These are phyloP conservation scores for Murina feae DNA, from an alignment of 2,113 vertebrate genomes.

Conservation along the genomic window DNA sequence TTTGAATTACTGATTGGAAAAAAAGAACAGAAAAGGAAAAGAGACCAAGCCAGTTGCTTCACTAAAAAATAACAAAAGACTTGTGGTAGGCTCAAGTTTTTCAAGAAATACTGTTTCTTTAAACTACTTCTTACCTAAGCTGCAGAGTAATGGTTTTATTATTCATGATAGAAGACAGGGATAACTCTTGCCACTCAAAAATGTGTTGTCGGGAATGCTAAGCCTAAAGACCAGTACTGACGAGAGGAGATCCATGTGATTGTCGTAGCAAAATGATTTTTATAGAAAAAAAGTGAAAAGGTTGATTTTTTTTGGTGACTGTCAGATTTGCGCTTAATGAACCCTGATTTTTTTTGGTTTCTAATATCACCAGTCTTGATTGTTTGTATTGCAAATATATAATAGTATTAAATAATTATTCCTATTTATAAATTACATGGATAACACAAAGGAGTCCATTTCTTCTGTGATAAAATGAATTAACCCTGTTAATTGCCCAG, in stretches of 20 bases:
- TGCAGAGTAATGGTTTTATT: neutral
- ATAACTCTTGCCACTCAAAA: neutral
- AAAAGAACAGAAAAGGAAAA: neutral
- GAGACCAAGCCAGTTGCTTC: neutral
- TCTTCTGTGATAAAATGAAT: neutral
- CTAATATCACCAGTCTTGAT: neutral
- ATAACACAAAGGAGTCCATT: neutral
- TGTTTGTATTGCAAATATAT: neutral
- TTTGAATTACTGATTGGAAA: neutral
- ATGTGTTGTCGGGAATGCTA: neutral
- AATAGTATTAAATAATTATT: neutral
- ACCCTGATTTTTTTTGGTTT: neutral
- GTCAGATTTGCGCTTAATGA: too few relatives aligned
- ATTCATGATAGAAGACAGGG: neutral
- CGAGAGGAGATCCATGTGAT: neutral
- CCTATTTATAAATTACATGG: neutral
- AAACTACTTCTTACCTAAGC: constrained; percentile 13
- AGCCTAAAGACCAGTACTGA: neutral
- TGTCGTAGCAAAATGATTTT: neutral
- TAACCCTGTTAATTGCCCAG: neutral
- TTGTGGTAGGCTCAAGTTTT: neutral
- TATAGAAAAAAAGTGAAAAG: neutral
- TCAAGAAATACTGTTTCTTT: constrained; percentile 9
- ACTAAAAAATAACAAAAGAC: neutral
- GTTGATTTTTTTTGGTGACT: neutral